Conservation (phyloP, 2,888 invertebrate genomes). For the Mesopsocus fuscifrons region DNA sequence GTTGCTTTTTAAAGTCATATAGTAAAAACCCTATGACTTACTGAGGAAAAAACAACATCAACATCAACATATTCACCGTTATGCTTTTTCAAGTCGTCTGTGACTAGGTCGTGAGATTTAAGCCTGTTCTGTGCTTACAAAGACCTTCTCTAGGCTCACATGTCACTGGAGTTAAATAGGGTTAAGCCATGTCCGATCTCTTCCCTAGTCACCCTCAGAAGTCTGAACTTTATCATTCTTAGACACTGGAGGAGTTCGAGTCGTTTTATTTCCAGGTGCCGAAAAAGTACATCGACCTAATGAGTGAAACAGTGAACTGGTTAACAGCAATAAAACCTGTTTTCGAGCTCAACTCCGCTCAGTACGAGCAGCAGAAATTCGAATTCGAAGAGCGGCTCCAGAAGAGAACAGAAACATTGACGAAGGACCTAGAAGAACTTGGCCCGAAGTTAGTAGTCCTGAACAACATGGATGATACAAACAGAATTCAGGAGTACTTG, state of each 20-base stretch:
- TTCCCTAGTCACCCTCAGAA: too few relatives aligned
- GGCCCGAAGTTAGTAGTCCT: conserved; percentile 55
- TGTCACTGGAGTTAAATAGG: too few relatives aligned
- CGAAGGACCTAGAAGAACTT: conserved; percentile 48
- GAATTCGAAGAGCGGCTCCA: conserved; percentile 67
- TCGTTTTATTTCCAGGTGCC: conserved; percentile 37
- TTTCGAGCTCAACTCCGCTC: conserved; percentile 56
- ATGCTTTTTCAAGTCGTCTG: too few relatives aligned
- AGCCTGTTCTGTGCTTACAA: too few relatives aligned
- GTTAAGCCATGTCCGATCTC: too few relatives aligned
- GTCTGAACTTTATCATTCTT: too few relatives aligned
- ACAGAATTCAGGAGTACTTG: conserved; percentile 56
- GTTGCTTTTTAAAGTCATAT: not conserved
- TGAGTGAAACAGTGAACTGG: conserved; percentile 72
- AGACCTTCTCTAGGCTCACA: too few relatives aligned
- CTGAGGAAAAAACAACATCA: too few relatives aligned
- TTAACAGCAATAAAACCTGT: conserved; percentile 58
- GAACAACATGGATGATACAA: conserved; percentile 67
- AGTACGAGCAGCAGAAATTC: conserved; percentile 23
- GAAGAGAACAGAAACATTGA: conserved; percentile 45
- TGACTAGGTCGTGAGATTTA: too few relatives aligned
- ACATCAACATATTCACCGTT: too few relatives aligned
- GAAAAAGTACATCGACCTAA: conserved; percentile 55
- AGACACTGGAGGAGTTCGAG: too few relatives aligned
- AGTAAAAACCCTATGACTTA: too few relatives aligned